These are phyloP conservation scores for Porites cylindrica DNA, from an alignment of 92 coral and sea anemone genomes.

Conservation along the genomic window DNA sequence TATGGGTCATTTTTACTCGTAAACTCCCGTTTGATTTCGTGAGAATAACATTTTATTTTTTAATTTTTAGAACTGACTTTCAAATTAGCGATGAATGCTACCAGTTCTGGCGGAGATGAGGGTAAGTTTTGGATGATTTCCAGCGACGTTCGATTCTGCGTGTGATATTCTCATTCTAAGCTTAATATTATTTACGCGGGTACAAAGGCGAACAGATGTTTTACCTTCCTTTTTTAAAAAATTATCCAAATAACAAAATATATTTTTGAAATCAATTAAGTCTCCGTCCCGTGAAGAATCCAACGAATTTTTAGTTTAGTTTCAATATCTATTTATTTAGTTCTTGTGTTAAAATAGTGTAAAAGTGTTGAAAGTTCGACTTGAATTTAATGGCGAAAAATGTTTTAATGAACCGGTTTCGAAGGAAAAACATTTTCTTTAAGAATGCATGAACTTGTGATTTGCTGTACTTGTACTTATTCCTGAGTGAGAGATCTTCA, in stretches of 20 bases:
- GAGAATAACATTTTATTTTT: slow-evolving; percentile 5
- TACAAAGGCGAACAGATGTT: slow-evolving; percentile 44
- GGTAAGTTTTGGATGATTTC: slow-evolving; percentile 61
- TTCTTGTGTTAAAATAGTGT: too few species aligned
- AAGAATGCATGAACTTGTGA: too few species aligned
- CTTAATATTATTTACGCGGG: not conserved
- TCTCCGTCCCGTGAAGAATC: too few species aligned
- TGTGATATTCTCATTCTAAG: too few species aligned
- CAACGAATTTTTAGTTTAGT: too few species aligned
- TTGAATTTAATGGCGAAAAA: too few species aligned
- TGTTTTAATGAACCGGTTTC: too few species aligned
- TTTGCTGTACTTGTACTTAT: too few species aligned
- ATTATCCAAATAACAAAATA: slow-evolving; percentile 3
- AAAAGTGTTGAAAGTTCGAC: not conserved
- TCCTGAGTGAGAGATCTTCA: too few species aligned
- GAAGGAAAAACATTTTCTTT: too few species aligned
- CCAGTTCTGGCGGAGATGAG: slow-evolving; percentile 77
- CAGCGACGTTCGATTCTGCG: slow-evolving; percentile 26
- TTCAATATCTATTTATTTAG: too few species aligned
- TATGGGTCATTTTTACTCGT: slow-evolving; percentile 15
- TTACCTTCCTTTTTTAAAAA: slow-evolving; percentile 16
- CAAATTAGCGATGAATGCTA: slow-evolving; percentile 95
- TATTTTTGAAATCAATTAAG: not conserved
- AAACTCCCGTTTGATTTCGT: not conserved
- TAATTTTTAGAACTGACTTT: slow-evolving; percentile 81